Conservation (phyloP, 2,113 vertebrate species). For the Chinchilla lanigera region DNA sequence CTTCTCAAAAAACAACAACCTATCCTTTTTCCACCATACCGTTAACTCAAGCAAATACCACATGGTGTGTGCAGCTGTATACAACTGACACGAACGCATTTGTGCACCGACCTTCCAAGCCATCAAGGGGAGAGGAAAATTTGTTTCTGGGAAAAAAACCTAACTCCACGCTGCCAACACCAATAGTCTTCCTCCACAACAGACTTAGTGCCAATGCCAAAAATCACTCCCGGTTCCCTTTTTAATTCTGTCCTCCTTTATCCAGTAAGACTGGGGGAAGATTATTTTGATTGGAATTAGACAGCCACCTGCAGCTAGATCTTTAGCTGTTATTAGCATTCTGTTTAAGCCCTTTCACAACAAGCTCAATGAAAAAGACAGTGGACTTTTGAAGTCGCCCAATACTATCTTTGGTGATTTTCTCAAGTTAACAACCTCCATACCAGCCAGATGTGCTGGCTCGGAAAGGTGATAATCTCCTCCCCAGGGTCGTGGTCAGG, state of each 20-base stretch:
- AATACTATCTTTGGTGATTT: constrained; percentile 78
- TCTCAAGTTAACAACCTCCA: constrained; percentile 80
- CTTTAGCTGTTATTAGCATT: constrained; percentile 82
- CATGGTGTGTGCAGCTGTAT: constrained; percentile 72
- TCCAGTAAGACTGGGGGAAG: constrained; percentile 74
- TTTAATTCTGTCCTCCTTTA: constrained; percentile 81
- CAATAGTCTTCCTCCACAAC: constrained; percentile 74
- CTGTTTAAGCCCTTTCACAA: constrained; percentile 81
- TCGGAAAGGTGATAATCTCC: constrained; percentile 73
- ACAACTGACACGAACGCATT: constrained; percentile 38
- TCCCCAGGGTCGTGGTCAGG: constrained; percentile 68
- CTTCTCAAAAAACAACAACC: constrained; percentile 43
- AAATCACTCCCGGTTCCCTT: constrained; percentile 62
- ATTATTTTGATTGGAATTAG: constrained; percentile 87
- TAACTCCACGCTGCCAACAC: constrained; percentile 65
- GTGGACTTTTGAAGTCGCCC: constrained; percentile 83
- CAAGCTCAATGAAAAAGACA: constrained; percentile 79
- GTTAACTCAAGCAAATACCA: constrained; percentile 55
- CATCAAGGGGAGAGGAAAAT: constrained; percentile 59
- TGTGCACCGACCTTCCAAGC: constrained; percentile 28
- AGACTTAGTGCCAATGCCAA: constrained; percentile 68
- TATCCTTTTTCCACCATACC: neutral
- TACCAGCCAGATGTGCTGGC: constrained; percentile 58
- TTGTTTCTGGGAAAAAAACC: constrained; percentile 30
- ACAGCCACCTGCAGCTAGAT: constrained; percentile 86